Evolutionary conservation across 2,888 invertebrate species (phyloP).

Genomic region (Hydroisotoma schaefferi): DNA sequence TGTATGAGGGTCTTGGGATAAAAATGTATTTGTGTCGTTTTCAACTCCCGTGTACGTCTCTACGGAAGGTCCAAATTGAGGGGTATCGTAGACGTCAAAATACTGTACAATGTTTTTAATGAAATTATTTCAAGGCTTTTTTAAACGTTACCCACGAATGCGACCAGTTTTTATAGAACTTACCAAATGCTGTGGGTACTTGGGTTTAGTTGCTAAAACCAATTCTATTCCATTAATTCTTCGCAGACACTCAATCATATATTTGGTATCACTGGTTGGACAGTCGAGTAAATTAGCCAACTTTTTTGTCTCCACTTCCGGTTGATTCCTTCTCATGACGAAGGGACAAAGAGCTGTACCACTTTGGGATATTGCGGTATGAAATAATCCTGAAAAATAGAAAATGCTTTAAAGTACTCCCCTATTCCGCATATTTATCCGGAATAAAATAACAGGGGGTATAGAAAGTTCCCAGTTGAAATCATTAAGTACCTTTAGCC

Average conservation of each 20-base stretch:
- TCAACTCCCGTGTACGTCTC: slow-evolving; percentile 42
- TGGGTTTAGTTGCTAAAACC: not conserved
- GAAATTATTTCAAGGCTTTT: no score
- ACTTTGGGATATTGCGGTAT: slow-evolving; percentile 26
- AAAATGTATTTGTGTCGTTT: slow-evolving; percentile 52
- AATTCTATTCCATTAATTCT: slow-evolving; percentile 9
- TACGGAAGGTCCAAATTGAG: slow-evolving; percentile 23
- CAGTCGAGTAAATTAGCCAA: slow-evolving; percentile 25
- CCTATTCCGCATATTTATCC: not conserved
- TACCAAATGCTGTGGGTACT: slow-evolving; percentile 6
- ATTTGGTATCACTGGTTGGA: slow-evolving; percentile 16
- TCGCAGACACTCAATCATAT: slow-evolving; percentile 29
- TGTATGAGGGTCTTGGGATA: slow-evolving; percentile 54
- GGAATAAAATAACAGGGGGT: no score
- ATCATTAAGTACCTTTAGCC: slow-evolving; percentile 24
- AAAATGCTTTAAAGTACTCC: not conserved
- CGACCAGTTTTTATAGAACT: no score
- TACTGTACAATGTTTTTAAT: slow-evolving; percentile 1
- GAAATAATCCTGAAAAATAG: slow-evolving; percentile 28
- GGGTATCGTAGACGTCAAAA: slow-evolving; percentile 3
- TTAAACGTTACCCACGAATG: no score
- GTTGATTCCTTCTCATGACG: slow-evolving; percentile 33
- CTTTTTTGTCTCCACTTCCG: slow-evolving; percentile 21
- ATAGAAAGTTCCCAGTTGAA: slow-evolving; percentile 2
- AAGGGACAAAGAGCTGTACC: slow-evolving; percentile 39